Evolutionary conservation across 1,140 invertebrate genomes (phyloP).

Genomic region (Druon quercuslanigerum): DNA sequence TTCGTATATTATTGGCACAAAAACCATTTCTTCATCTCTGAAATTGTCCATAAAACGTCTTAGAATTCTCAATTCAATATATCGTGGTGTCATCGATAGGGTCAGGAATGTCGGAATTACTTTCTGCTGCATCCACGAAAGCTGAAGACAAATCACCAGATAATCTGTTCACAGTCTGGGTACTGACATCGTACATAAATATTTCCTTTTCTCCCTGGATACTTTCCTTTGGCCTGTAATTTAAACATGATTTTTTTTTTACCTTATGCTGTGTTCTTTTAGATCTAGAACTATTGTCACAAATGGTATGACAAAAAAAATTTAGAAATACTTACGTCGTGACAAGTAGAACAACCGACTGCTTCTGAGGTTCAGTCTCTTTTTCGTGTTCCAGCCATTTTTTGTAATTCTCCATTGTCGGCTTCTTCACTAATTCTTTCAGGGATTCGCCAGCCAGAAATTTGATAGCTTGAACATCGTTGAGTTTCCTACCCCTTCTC

Average conservation of each 20-base stretch:
- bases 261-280: too few relatives aligned
- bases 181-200: constrained; percentile 88
- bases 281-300: too few relatives aligned
- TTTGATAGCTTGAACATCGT: constrained; percentile 73
- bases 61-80: constrained; percentile 33
- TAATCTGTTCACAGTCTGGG: constrained; percentile 81
- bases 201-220: constrained; percentile 82
- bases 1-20: constrained; percentile 47
- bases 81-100: constrained; percentile 51
- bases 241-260: constrained; percentile 17
- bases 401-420: constrained; percentile 85
- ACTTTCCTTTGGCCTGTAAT: constrained; percentile 74
- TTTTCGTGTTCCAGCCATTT: constrained; percentile 87
- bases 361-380: constrained; percentile 81
- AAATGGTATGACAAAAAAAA: neutral
- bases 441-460: constrained; percentile 81
- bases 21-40: constrained; percentile 3
- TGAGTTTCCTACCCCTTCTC: constrained; percentile 62
- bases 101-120: constrained; percentile 80
- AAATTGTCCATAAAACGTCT: constrained; percentile 3
- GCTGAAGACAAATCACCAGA: constrained; percentile 85
- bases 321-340: constrained; percentile 80
- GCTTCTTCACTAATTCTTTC: constrained; percentile 84
- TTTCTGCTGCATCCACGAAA: constrained; percentile 89
- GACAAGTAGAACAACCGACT: constrained; percentile 87